Evolutionary conservation across 2,113 vertebrate genomes (phyloP).

Genomic region (Epinephelus moara): DNA sequence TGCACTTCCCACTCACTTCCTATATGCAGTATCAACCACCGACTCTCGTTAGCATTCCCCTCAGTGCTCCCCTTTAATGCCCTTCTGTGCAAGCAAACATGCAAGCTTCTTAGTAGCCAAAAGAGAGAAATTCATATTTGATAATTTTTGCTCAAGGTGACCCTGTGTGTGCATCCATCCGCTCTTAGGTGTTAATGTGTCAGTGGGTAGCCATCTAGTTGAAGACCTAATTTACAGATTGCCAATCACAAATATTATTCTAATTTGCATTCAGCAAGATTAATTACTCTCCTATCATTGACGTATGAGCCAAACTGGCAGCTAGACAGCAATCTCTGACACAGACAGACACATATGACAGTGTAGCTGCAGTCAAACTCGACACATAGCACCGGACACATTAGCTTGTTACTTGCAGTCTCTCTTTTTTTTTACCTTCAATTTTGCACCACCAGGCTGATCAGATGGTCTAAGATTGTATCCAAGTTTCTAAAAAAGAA

Average conservation of each 20-base stretch:
- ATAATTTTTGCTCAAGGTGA: constrained; percentile 44
- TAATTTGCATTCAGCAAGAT: constrained; percentile 12
- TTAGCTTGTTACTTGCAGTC: background rate
- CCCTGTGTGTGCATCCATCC: background rate
- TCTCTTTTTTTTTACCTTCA: background rate
- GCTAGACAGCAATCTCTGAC: background rate
- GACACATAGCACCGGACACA: background rate
- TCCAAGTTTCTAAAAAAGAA: constrained; percentile 7
- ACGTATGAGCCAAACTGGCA: constrained; percentile 10
- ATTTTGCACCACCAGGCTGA: background rate
- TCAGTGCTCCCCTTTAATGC: constrained; percentile 16
- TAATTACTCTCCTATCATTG: background rate
- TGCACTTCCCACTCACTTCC: constrained; percentile 33
- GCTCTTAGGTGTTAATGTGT: background rate
- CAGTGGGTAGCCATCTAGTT: constrained; percentile 6
- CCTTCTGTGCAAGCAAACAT: constrained; percentile 49
- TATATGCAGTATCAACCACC: constrained; percentile 17
- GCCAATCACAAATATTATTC: constrained; percentile 6
- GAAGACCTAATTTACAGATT: constrained; percentile 12
- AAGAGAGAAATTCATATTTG: constrained; percentile 48
- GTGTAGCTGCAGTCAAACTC: background rate
- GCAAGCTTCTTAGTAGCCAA: constrained; percentile 24
- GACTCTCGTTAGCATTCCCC: constrained; percentile 46
- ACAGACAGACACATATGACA: background rate
- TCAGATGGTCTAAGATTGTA: background rate